A percentile compares a stretch with the other conserved stretches of the same genome.
phyloP scores from a whole-genome alignment of 2,113 vertebrate species.

The Dipodomys stephensi region DNA sequence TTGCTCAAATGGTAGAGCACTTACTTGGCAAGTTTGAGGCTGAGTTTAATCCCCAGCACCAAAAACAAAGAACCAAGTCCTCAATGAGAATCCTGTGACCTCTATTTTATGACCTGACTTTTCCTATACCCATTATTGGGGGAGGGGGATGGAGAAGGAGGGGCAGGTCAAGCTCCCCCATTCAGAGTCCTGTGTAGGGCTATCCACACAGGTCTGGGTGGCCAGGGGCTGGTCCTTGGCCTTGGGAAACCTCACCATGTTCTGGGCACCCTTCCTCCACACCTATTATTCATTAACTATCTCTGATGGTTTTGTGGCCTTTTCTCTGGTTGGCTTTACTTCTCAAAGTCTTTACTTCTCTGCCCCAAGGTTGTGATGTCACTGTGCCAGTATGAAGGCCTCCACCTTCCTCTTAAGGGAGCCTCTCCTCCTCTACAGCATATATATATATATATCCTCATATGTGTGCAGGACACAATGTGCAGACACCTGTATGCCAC shows the following conservation, averaged over 20 bases:
- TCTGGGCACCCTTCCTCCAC: neutral
- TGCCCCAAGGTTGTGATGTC: neutral
- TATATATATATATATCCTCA: fast-evolving
- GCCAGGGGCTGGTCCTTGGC: neutral
- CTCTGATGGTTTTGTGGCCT: neutral
- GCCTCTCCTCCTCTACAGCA: neutral
- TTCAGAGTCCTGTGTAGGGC: neutral
- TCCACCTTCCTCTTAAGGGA: neutral
- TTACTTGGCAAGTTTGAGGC: too few species aligned
- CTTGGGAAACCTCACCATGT: neutral
- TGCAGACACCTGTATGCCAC: fast-evolving
- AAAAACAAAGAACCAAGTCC: neutral
- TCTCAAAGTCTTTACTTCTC: neutral
- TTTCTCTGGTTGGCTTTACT: neutral
- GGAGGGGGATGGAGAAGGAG: neutral
- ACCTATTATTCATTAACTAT: neutral
- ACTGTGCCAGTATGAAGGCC: neutral
- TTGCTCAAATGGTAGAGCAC: too few species aligned
- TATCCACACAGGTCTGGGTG: neutral
- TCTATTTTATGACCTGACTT: neutral
- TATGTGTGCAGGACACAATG: neutral
- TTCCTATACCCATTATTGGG: neutral
- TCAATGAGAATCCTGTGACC: too few species aligned
- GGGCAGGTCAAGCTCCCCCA: neutral
- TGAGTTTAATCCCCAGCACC: too few species aligned